Evolutionary conservation across 2,888 invertebrate genomes (phyloP).

Genomic region (Yponomeuta cagnagella): DNA sequence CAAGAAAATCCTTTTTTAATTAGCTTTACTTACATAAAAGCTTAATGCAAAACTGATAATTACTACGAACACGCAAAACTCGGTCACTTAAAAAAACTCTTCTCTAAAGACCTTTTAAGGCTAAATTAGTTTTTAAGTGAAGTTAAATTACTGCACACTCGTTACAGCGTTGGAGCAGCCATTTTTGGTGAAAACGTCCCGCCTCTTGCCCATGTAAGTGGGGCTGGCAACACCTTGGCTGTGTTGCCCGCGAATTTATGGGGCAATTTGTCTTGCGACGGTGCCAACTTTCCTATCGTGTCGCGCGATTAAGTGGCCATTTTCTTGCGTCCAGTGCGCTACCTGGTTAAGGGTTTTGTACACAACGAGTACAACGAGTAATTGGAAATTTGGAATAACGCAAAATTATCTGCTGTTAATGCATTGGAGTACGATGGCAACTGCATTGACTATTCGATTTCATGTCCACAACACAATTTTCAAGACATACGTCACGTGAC

Average conservation of each 20-base stretch:
- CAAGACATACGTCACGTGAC: too few relatives aligned
- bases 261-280: slow-evolving; percentile 23
- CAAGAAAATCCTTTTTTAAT: too few relatives aligned
- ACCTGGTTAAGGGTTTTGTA: too few relatives aligned
- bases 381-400: too few relatives aligned
- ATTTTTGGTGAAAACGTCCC: slow-evolving; percentile 16
- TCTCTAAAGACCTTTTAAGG: slow-evolving; percentile 20
- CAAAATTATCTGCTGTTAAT: too few relatives aligned
- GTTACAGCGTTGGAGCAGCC: slow-evolving; percentile 12
- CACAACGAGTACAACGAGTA: too few relatives aligned
- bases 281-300: slow-evolving; percentile 19
- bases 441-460: too few relatives aligned
- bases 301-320: neutral
- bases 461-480: too few relatives aligned
- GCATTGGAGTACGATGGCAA: too few relatives aligned
- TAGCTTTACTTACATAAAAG: too few relatives aligned
- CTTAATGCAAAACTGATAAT: too few relatives aligned
- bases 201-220: slow-evolving; percentile 23
- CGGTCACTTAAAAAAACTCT: neutral
- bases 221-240: slow-evolving; percentile 20
- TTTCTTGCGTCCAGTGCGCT: slow-evolving; percentile 8
- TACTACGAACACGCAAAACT: too few relatives aligned
- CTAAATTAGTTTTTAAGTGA: slow-evolving; percentile 16
- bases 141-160: slow-evolving; percentile 16
- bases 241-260: slow-evolving; percentile 22